A percentile compares a stretch with the other conserved stretches of the same genome.
Evolutionary conservation across 2,888 invertebrate genomes (phyloP).

Genomic region (Coronaproctus castanopsis): DNA sequence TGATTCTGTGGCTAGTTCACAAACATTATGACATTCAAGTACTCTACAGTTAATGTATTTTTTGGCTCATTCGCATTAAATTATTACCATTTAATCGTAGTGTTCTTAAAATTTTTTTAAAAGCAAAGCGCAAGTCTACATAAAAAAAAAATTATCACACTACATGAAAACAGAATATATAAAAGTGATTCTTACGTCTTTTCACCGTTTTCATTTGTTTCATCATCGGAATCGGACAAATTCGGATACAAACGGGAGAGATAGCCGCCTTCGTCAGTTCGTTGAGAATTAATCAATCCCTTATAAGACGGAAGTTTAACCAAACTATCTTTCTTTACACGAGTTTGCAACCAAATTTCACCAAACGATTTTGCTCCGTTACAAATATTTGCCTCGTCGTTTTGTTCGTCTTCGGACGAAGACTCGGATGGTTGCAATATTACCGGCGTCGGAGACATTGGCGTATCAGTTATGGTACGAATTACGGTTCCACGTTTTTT

Average conservation of each 20-base stretch:
- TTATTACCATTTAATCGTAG: no score
- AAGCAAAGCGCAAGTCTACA: no score
- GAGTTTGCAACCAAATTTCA: neutral
- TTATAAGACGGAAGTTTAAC: neutral
- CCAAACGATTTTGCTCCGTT: neutral
- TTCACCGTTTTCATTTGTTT: neutral
- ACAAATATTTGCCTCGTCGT: neutral
- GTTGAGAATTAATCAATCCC: neutral
- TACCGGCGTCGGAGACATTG: constrained; percentile 42
- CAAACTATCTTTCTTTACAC: neutral
- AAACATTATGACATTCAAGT: no score
- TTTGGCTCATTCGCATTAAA: no score
- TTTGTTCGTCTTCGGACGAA: neutral
- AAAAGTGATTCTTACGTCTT: no score
- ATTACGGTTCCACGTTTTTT: constrained; percentile 33
- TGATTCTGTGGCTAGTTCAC: no score
- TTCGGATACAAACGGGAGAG: neutral
- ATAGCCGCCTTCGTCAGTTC: neutral
- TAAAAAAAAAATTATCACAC: no score
- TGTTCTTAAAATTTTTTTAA: no score
- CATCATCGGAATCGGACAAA: neutral
- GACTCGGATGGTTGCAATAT: neutral
- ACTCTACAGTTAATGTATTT: no score
- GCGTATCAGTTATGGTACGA: constrained; percentile 64
- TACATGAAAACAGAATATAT: no score